phyloP scores from a whole-genome alignment of 1,140 invertebrate genomes.

The Oncopodura yosiiana region DNA sequence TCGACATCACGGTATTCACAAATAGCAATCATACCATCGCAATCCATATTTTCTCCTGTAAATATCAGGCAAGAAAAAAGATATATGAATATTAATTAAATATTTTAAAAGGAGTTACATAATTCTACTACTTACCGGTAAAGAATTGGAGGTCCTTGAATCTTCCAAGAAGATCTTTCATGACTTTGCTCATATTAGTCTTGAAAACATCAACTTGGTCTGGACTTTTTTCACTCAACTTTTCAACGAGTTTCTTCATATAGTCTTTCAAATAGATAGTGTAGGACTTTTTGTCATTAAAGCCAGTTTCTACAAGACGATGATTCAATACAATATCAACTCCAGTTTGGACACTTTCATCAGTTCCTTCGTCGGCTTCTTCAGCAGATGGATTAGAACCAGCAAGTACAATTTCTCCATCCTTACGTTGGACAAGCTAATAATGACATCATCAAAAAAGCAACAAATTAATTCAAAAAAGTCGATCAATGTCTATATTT shows the following conservation, averaged over 20 bases:
- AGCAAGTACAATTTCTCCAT: conserved; percentile 68
- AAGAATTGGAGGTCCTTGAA: conserved; percentile 93
- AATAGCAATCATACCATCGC: conserved; percentile 84
- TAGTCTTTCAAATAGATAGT: conserved; percentile 88
- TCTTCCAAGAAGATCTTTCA: conserved; percentile 82
- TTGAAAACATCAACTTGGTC: conserved; percentile 81
- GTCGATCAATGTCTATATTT: background rate
- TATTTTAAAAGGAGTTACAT: background rate
- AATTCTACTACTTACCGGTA: conserved; percentile 47
- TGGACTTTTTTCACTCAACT: conserved; percentile 65
- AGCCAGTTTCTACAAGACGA: conserved; percentile 73
- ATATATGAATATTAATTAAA: background rate
- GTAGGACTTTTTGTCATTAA: conserved; percentile 76
- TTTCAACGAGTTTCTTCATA: conserved; percentile 84
- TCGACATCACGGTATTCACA: conserved; percentile 86
- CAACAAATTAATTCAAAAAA: background rate
- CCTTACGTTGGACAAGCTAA: conserved; percentile 58
- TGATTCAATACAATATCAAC: conserved; percentile 91
- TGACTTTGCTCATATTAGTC: conserved; percentile 86
- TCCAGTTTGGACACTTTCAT: conserved; percentile 61
- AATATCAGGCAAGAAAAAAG: conserved; percentile 25
- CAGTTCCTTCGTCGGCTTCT: conserved; percentile 75
- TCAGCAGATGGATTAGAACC: conserved; percentile 90
- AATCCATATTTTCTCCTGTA: conserved; percentile 82
- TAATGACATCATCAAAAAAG: conserved; percentile 5